Evolutionary conservation across 2,113 vertebrate species (phyloP), one percentile per base, ranked within the genome.

Genomic region (Limanda limanda): DNA sequence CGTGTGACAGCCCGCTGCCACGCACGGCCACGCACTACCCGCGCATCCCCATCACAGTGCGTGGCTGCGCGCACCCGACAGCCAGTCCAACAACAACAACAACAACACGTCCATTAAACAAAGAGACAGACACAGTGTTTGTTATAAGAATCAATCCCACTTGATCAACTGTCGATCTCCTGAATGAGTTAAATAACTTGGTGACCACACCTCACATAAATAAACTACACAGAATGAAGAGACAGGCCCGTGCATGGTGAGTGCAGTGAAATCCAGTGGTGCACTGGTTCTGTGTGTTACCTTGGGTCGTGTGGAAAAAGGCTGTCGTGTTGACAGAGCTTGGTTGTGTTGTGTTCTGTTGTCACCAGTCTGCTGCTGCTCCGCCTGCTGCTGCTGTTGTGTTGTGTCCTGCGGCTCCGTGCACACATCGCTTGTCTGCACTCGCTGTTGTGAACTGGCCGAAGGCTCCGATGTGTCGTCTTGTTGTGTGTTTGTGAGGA

Each of bases 381-480:
- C 10, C 47, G 5, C 15, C 15, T 51, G 15, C 17, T 48, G 47
- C 17, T 48, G 45, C 11, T 48, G 45, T 5, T 40, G 35, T 47
- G 13, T 18, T 48, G 47, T 48, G 15, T 18, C 57, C 61, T 57
- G 78, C 68, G 71, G 42, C 65, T 62, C 65, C 73, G 48, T 67
- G 73, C 70, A 68, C 78, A 58, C 70, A 75, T 66, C 18, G 60
- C 42, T 79, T 48, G 54, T 66, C 72, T 75, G 63, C 37, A 60
- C 25, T 57, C 58, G 40, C 47, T 15, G 45, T 4, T 17, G 47
- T 76, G n/a, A 76, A 77, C 59, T 82, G 65, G 48, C 45, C 52
- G 20, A 61, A 54, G 17, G 23, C 57, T 45, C 17, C 13, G 63
- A 58, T 10, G 62, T 71, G 48, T 77, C 72, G 74, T 86, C 66